Percentiles rank a stretch among this genome's conserved stretches.
phyloP scores from a whole-genome alignment of 1,140 invertebrate species.

The Chionoecetes opilio region DNA sequence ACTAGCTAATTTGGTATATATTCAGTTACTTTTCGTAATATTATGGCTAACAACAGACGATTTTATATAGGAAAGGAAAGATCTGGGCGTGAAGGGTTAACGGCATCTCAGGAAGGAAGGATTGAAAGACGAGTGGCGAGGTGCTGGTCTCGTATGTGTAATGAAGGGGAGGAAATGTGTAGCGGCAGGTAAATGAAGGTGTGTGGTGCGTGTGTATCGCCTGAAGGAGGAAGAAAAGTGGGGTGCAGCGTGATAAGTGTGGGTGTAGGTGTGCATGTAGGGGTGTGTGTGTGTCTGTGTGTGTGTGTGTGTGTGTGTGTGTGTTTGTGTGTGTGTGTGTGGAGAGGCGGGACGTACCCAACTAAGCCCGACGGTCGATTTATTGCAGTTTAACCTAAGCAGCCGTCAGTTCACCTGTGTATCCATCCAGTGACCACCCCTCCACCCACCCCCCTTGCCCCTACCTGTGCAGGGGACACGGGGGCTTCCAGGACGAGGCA shows the following conservation, averaged over 20 bases:
- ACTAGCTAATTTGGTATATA: too few relatives aligned
- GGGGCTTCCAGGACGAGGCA: too few relatives aligned
- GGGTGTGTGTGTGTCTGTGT: background rate
- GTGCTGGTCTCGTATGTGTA: background rate
- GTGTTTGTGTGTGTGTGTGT: slow-evolving; percentile 10
- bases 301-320: background rate
- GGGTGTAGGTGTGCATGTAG: background rate
- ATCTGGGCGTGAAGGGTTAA: too few relatives aligned
- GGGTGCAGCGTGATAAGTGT: background rate
- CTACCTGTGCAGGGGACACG: background rate
- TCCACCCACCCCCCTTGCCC: background rate
- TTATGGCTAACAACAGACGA: too few relatives aligned
- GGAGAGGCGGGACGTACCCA: background rate
- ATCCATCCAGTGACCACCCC: background rate
- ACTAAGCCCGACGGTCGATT: background rate
- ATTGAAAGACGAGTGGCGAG: background rate
- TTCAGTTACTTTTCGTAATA: too few relatives aligned
- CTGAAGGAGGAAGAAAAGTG: background rate
- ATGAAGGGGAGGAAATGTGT: background rate
- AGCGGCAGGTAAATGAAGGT: background rate
- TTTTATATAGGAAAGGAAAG: too few relatives aligned
- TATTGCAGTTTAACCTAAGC: slow-evolving; percentile 2
- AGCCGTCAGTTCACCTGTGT: slow-evolving; percentile 14
- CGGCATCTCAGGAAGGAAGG: background rate
- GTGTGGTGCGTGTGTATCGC: background rate